A percentile compares a stretch with the other conserved stretches of the same genome.
Conservation (phyloP, 2,113 vertebrate species). For the Pagrus major region DNA sequence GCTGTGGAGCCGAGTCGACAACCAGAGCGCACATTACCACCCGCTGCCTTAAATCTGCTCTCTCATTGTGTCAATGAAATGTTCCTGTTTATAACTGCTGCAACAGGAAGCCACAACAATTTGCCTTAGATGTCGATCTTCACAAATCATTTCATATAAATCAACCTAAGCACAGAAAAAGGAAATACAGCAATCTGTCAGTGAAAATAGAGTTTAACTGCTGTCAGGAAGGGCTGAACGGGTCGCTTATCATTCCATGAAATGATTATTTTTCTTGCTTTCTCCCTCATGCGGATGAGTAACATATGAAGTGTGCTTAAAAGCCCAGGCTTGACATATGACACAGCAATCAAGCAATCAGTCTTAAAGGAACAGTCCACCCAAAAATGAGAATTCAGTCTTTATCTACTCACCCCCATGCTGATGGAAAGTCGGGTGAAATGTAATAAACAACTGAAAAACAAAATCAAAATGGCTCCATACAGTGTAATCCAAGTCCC, state of each 20-base stretch:
- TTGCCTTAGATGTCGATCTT: neutral
- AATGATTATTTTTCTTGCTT: neutral
- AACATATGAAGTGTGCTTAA: neutral
- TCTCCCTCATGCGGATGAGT: neutral
- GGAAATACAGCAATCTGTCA: neutral
- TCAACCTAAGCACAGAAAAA: neutral
- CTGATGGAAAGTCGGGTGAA: no score
- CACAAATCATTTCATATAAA: neutral
- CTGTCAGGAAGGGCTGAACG: neutral
- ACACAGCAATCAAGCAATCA: neutral
- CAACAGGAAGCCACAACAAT: conserved; percentile 23
- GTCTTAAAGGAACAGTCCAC: no score
- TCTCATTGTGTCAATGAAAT: conserved; percentile 6
- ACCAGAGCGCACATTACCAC: neutral
- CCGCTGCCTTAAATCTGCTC: neutral
- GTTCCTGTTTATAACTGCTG: neutral
- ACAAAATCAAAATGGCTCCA: no score
- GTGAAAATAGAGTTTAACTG: neutral
- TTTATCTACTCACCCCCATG: no score
- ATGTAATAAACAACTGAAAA: no score
- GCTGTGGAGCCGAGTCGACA: neutral
- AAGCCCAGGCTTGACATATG: neutral
- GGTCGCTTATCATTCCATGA: neutral
- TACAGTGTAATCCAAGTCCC: no score
- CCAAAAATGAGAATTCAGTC: no score